Percentiles rank a stretch among this genome's conserved stretches.
Evolutionary conservation across 2,888 invertebrate genomes (phyloP).

Genomic region (Pristionchus arcanus): DNA sequence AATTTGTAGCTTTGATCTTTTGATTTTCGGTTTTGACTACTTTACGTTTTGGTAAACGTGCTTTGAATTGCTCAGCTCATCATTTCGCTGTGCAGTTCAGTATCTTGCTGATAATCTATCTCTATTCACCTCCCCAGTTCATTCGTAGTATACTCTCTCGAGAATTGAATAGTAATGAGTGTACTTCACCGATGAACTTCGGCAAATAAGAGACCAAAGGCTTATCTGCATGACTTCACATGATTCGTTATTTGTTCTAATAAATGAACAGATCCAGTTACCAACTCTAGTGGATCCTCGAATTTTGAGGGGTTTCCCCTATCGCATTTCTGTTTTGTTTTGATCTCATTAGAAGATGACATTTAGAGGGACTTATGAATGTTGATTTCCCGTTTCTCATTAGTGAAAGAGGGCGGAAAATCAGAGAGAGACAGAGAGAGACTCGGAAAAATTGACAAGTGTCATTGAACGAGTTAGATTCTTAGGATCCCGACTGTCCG

Average conservation of each 20-base stretch:
- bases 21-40: no score
- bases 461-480: neutral
- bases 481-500: neutral
- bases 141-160: neutral
- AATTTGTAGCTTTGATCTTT: neutral
- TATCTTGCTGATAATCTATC: no score
- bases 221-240: neutral
- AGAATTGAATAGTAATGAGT: neutral
- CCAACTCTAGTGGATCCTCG: neutral
- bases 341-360: slow-evolving; percentile 5
- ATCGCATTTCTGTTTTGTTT: slow-evolving; percentile 1
- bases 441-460: neutral
- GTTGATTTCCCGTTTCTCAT: neutral
- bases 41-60: no score
- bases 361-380: slow-evolving; percentile 3
- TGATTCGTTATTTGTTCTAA: neutral
- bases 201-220: neutral
- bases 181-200: neutral
- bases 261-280: neutral
- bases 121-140: neutral
- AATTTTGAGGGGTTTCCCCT: neutral
- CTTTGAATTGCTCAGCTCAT: neutral
- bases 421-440: neutral
- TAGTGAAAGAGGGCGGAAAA: neutral
- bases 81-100: neutral